These are phyloP conservation scores for Actenoides lindsayi DNA, from an alignment of 2,113 vertebrate genomes.

Conservation along the genomic window DNA sequence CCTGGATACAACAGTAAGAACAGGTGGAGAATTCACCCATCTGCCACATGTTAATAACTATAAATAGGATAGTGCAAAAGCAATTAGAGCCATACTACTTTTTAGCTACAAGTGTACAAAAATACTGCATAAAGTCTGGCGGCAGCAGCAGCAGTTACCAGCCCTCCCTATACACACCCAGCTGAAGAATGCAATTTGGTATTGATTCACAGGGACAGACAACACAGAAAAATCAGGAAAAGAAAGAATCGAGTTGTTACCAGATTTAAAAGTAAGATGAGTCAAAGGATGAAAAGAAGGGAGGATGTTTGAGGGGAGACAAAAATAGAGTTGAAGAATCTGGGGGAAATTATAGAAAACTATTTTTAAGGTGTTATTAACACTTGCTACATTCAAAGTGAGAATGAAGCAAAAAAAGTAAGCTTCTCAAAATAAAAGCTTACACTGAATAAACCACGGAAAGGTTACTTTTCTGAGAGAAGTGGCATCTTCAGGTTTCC, in stretches of 20 bases:
- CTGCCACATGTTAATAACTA: slow-evolving; percentile 31
- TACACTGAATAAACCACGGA: background rate
- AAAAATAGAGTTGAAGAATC: slow-evolving; percentile 24
- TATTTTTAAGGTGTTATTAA: slow-evolving; percentile 42
- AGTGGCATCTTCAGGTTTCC: background rate
- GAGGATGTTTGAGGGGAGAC: background rate
- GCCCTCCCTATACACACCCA: accelerated
- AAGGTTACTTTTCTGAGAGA: background rate
- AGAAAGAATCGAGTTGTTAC: background rate
- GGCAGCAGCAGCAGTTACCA: background rate
- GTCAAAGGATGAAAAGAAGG: background rate
- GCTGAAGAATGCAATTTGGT: background rate
- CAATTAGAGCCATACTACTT: background rate
- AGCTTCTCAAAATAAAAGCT: slow-evolving; percentile 16
- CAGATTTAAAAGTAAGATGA: background rate
- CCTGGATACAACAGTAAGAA: slow-evolving; percentile 37
- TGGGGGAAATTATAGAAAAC: background rate
- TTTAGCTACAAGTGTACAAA: background rate
- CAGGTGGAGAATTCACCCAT: slow-evolving; percentile 39
- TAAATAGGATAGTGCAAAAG: background rate
- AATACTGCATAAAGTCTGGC: background rate
- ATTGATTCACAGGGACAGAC: background rate
- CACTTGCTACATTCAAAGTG: background rate
- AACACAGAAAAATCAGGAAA: background rate
- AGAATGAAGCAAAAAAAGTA: slow-evolving; percentile 29